Percentiles rank a stretch among this genome's conserved stretches.
Conservation (phyloP, 1,140 invertebrate species). For the Anthonomus grandis region DNA sequence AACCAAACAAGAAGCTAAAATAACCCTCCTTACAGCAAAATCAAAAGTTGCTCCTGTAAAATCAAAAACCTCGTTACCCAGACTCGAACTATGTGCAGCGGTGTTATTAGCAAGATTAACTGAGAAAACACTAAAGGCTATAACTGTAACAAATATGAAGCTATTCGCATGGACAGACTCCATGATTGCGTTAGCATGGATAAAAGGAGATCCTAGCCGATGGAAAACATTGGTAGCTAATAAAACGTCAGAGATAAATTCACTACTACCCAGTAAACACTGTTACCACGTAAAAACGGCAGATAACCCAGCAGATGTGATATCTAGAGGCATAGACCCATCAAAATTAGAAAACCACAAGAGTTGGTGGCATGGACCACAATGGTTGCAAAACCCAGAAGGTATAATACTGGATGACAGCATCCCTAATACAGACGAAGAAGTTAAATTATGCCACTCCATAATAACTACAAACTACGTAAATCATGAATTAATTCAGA, state of each 20-base stretch:
- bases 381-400: slow-evolving; percentile 3
- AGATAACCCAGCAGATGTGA: slow-evolving; percentile 38
- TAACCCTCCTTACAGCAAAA: slow-evolving; percentile 35
- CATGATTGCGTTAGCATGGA: slow-evolving; percentile 43
- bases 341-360: slow-evolving; percentile 25
- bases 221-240: slow-evolving; percentile 45
- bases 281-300: slow-evolving; percentile 38
- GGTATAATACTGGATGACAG: no score
- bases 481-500: background rate
- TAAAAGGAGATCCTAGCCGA: slow-evolving; percentile 28
- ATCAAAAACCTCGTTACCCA: slow-evolving; percentile 30
- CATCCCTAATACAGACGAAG: background rate
- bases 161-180: slow-evolving; percentile 47
- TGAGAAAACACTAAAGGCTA: background rate
- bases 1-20: slow-evolving; percentile 2
- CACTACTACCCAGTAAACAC: slow-evolving; percentile 28
- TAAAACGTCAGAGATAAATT: slow-evolving; percentile 41
- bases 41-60: slow-evolving; percentile 36
- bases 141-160: slow-evolving; percentile 7
- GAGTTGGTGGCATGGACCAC: slow-evolving; percentile 45
- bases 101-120: slow-evolving; percentile 25
- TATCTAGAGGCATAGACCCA: slow-evolving; percentile 29
- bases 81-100: slow-evolving; percentile 30
- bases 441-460: background rate
- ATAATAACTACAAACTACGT: background rate